Conservation (phyloP, 2,113 vertebrate species). For the Siniperca chuatsi region DNA sequence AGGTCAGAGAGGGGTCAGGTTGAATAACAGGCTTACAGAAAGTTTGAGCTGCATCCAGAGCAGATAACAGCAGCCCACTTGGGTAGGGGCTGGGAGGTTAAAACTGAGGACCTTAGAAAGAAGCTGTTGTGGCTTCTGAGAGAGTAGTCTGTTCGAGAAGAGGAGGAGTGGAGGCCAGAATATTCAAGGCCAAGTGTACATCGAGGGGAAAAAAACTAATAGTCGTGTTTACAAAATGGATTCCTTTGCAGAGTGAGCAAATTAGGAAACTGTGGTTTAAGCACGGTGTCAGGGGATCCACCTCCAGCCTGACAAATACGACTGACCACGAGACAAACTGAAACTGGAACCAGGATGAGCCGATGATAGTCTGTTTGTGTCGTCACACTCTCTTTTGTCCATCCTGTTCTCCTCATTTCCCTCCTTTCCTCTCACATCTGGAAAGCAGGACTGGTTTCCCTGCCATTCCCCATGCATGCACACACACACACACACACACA, state of each 20-base stretch:
- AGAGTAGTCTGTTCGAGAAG: slow-evolving; percentile 31
- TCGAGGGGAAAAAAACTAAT: slow-evolving; percentile 5
- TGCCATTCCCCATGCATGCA: slow-evolving; percentile 66
- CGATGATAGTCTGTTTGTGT: slow-evolving; percentile 14
- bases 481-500: slow-evolving; percentile 42
- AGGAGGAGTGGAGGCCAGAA: slow-evolving; percentile 23
- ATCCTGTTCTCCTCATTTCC: slow-evolving; percentile 63
- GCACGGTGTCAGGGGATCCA: background rate
- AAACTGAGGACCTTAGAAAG: slow-evolving; percentile 28
- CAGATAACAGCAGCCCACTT: background rate
- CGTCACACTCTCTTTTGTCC: slow-evolving; percentile 44
- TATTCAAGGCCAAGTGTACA: slow-evolving; percentile 54
- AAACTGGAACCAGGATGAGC: background rate
- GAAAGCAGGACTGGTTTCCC: slow-evolving; percentile 81
- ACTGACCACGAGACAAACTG: slow-evolving; percentile 15
- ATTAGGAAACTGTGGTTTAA: slow-evolving; percentile 63
- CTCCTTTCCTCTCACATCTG: slow-evolving; percentile 85
- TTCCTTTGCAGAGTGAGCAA: slow-evolving; percentile 36
- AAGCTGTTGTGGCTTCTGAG: slow-evolving; percentile 33
- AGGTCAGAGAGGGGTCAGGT: slow-evolving; percentile 76
- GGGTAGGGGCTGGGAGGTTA: background rate
- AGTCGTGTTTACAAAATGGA: slow-evolving; percentile 39
- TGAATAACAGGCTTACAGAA: slow-evolving; percentile 69
- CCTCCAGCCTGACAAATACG: background rate
- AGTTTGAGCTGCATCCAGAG: slow-evolving; percentile 49